Evolutionary conservation across 2,797 vertebrate species (phyloP).

Genomic region (Peromyscus attwateri): DNA sequence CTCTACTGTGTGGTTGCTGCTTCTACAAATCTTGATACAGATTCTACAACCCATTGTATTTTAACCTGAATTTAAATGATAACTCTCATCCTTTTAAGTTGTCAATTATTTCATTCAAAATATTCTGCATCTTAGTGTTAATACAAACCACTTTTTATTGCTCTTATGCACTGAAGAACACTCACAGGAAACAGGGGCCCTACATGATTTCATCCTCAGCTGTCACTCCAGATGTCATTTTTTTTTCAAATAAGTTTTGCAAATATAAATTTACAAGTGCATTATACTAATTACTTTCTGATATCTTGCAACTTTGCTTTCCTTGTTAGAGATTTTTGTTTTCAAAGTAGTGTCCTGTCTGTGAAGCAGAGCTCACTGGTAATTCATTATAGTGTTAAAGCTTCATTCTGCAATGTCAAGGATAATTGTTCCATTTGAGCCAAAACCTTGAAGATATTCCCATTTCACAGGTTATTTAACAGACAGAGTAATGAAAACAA

Average conservation of each 20-base stretch:
- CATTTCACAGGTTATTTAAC: background rate
- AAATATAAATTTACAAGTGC: too few relatives aligned
- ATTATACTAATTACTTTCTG: background rate
- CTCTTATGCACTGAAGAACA: background rate
- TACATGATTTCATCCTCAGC: background rate
- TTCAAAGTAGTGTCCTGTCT: background rate
- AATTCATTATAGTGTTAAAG: background rate
- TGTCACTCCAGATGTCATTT: background rate
- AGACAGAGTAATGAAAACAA: background rate
- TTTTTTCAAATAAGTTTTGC: background rate
- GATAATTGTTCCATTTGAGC: conserved; percentile 10
- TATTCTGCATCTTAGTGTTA: background rate
- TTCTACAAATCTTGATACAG: background rate
- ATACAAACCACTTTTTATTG: background rate
- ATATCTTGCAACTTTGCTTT: background rate
- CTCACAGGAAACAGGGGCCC: background rate
- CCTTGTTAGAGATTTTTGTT: background rate
- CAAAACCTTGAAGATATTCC: background rate
- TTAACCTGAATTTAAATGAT: background rate
- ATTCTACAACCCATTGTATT: background rate
- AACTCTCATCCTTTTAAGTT: background rate
- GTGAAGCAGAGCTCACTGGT: background rate
- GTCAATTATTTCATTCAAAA: background rate
- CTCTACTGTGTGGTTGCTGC: background rate
- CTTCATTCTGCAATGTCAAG: background rate